Base-by-base conservation (phyloP, 2,113 vertebrate genomes). In the Periophthalmodon schlosseri region DNA sequence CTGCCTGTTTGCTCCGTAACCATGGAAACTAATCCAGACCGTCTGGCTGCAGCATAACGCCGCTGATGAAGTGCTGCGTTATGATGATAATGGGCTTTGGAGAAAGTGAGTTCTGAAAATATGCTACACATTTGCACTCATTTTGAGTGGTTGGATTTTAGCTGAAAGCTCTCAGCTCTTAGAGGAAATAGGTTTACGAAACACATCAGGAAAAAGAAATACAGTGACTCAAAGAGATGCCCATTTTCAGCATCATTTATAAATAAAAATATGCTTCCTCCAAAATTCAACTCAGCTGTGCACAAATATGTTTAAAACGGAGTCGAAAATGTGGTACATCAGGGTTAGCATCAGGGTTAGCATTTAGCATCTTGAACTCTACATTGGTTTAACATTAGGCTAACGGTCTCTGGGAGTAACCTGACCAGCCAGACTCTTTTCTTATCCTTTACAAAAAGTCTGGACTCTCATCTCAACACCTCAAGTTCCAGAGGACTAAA, bases 1-100 rank as follows among this genome's bases (percentile, higher is more conserved):
- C 69, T 81, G 66, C 79, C 82, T 83, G 84, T 82, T 82, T 79
- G 70, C 70, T 71, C 90, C 79, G 85, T 89, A 85, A 85, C 80
- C 86, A 91, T 85, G 3, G 52, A 82, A 28, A 28, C 28, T 28
- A 28, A 28, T 28, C 75, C 74, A 84, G 80, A 81, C 86, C 18
- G 76, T 84, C 87, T 88, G 81, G 75, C 81, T 84, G 68, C 67
- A 36, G 70, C 76, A 64, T 21, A 23, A 73, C 50, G 5, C 21
- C 0, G 12, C 52, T 70, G 72, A 82, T 78, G 69, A 84, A 83
- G 81, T 73, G 77, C n/a, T 20, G 70, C 34, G 75, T 80, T 77
- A 36, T 63, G 72, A 73, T 78, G 67, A 82, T 24, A 74, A 52
- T 58, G 44, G 58, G 4, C 63, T 65, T 65, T 15, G 36, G 44